These are phyloP conservation scores for Stictocephala bisonia DNA, from an alignment of 2,888 invertebrate species.

Conservation along the genomic window DNA sequence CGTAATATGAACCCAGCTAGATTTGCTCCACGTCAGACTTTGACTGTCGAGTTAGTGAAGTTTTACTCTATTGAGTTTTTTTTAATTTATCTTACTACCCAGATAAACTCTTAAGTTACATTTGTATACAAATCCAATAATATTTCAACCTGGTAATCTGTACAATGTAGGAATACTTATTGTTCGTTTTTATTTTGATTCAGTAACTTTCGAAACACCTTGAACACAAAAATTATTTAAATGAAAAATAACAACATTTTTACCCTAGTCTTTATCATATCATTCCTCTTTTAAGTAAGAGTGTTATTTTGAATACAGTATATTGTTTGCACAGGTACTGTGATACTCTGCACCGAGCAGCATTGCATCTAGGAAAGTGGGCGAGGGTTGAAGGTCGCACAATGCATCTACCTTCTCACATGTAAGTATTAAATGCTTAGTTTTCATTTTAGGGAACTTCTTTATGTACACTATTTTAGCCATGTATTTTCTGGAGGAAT, in stretches of 20 bases:
- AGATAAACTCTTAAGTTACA: too few species aligned
- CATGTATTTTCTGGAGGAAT: too few species aligned
- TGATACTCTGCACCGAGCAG: constrained; percentile 90
- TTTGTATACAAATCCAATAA: too few species aligned
- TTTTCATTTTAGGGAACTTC: too few species aligned
- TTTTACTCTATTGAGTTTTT: too few species aligned
- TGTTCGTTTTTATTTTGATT: not conserved
- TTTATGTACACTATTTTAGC: too few species aligned
- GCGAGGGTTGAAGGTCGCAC: constrained; percentile 71
- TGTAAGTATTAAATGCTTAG: constrained; percentile 55
- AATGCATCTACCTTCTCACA: constrained; percentile 68
- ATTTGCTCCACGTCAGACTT: too few species aligned
- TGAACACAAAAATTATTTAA: not conserved
- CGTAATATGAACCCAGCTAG: too few species aligned
- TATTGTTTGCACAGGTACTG: constrained; percentile 70
- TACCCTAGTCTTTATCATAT: not conserved
- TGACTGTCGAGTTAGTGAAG: too few species aligned
- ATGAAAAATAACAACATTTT: not conserved
- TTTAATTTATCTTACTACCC: too few species aligned
- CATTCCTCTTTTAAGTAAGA: not conserved
- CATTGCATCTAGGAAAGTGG: constrained; percentile 90
- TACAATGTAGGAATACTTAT: not conserved
- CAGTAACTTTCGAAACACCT: not conserved
- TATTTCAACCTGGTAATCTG: too few species aligned
- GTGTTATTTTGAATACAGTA: not conserved